Conservation (phyloP, 2,113 vertebrate species). For the Triplophysa dalaica region DNA sequence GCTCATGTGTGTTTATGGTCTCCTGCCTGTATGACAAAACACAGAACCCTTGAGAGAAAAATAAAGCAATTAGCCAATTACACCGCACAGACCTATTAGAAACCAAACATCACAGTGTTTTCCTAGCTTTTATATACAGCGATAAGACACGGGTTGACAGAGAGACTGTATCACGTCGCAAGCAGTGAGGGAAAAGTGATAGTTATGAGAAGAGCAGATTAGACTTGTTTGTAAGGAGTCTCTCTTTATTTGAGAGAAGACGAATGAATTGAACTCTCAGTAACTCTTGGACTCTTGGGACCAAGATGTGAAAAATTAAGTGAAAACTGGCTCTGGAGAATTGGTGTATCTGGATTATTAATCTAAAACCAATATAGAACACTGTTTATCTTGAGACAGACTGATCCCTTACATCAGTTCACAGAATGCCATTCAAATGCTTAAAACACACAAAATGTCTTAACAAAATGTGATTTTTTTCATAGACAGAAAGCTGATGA, state of each 20-base stretch:
- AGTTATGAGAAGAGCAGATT: constrained; percentile 55
- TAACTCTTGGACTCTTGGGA: constrained; percentile 46
- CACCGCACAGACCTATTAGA: constrained; percentile 66
- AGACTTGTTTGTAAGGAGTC: constrained; percentile 50
- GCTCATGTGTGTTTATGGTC: constrained; percentile 71
- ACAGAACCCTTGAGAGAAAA: constrained; percentile 71
- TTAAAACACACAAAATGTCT: background rate
- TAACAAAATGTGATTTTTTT: background rate
- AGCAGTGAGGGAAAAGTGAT: constrained; percentile 40
- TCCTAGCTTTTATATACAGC: constrained; percentile 68
- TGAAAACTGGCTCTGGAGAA: constrained; percentile 40
- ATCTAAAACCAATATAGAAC: constrained; percentile 48
- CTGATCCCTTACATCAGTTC: constrained; percentile 26
- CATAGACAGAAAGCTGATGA: too few species aligned
- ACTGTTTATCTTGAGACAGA: constrained; percentile 19
- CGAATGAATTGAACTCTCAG: constrained; percentile 55
- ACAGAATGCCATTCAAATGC: constrained; percentile 10
- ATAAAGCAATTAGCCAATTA: constrained; percentile 80
- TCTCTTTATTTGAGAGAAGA: constrained; percentile 56
- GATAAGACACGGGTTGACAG: constrained; percentile 66
- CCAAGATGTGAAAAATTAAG: constrained; percentile 38
- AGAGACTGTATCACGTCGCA: constrained; percentile 54
- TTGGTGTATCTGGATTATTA: constrained; percentile 43
- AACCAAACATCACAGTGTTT: constrained; percentile 71
- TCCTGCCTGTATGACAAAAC: constrained; percentile 73